Base-by-base conservation (phyloP, 2,888 invertebrate species). In the Amphipyra berbera region DNA sequence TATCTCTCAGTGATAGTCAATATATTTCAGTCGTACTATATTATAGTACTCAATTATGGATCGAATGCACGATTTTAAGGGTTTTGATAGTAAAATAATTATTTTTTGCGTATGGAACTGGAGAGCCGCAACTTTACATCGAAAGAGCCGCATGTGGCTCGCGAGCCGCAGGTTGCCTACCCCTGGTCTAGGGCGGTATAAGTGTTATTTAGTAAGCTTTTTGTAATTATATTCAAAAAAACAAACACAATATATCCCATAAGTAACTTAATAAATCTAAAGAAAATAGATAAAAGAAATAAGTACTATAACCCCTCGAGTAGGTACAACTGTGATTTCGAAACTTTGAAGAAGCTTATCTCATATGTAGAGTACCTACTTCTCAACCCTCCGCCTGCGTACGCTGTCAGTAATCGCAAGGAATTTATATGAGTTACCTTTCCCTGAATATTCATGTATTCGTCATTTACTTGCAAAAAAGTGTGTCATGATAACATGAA, bases 361-460 rank as follows among this genome's bases (percentile, higher is more conserved):
- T 61, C 35, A 33, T 50, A 49, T 50, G 48, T 44, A n/a, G 27
- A 48, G 49, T n/a, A 46, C 30, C 13, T 38, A 47, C 41, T 55
- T 55, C 27, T 47, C 15, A 42, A 30, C 21, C 42, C 45, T 46
- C 30, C 30, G 8, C 40, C 27, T 9, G 13, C 30, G 14, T 13
- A 37, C 40, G 41, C 27, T 62, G 21, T 50, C 37, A 13, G 27
- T 45, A 46, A 62, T 58, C 10, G 2, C 8, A 46, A 41, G 27
- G 33, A 49, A 46, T 46, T 63, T 61, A 44, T 67, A 41, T 35
- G 8, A 45, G 30, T 50, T 33, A 35, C 41, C 6, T 55, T 50
- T 35, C 9, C 9, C 4, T 41, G 15, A 6, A 14, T 44, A 45
- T 30, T 37, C 8, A 0, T 48, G 14, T 48, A 15, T 65, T 46